Evolutionary conservation across 2,113 vertebrate genomes (phyloP).

Genomic region (Dipodomys ordii): DNA sequence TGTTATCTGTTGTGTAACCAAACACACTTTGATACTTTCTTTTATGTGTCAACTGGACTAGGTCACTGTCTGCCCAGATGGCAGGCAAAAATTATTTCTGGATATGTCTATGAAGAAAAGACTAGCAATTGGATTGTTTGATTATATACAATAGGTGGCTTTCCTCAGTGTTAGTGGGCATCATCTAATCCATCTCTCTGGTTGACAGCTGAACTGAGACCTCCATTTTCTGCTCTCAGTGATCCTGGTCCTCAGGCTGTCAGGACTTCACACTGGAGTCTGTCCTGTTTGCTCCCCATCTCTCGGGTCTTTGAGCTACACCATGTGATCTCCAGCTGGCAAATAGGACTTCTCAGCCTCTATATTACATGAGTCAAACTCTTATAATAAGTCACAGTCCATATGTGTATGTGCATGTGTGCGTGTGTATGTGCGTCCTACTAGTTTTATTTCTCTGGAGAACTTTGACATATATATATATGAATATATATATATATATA

Average conservation of each 20-base stretch:
- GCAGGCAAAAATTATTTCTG: background rate
- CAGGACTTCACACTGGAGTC: background rate
- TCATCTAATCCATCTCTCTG: background rate
- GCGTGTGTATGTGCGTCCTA: background rate
- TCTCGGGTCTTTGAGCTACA: background rate
- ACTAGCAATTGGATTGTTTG: background rate
- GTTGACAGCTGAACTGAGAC: background rate
- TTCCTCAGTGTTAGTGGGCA: background rate
- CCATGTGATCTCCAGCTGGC: background rate
- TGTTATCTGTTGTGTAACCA: slow-evolving; percentile 33
- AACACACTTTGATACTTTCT: background rate
- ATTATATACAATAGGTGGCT: background rate
- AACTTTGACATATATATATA: background rate
- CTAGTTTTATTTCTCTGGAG: background rate
- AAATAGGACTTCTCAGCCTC: background rate
- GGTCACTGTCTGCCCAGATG: background rate
- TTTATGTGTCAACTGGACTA: background rate
- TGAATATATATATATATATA: no score
- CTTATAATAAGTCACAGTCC: background rate
- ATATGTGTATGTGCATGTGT: background rate
- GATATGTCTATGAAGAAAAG: background rate
- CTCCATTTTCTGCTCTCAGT: background rate
- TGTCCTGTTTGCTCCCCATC: background rate
- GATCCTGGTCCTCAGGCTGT: background rate
- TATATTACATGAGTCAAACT: background rate